Conservation (phyloP, 2,113 vertebrate genomes). For the Scytalopus superciliaris region DNA sequence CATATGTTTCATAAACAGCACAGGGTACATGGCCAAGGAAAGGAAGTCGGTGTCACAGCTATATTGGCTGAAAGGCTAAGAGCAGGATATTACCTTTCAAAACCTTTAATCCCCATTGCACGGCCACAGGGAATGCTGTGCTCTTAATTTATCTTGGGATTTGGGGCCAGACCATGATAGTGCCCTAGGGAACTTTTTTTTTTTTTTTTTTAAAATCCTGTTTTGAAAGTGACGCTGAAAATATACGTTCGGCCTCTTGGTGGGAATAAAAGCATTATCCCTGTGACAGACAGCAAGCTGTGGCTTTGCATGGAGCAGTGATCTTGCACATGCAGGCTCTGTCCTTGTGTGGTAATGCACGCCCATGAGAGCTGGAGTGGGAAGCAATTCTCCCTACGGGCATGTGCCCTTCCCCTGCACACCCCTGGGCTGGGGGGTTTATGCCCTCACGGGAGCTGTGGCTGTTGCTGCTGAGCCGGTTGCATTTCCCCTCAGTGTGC, state of each 20-base stretch:
- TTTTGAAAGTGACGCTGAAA: background rate
- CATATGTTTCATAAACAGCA: conserved; percentile 16
- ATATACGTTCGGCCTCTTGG: background rate
- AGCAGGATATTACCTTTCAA: conserved; percentile 46
- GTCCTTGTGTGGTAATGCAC: background rate
- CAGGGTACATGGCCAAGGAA: background rate
- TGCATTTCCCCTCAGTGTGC: background rate
- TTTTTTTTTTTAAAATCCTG: background rate
- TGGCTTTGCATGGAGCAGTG: background rate
- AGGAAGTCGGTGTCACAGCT: conserved; percentile 9
- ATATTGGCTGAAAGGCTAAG: conserved; percentile 1
- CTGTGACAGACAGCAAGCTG: background rate
- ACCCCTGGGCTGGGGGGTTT: background rate
- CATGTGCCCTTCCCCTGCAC: fast-evolving
- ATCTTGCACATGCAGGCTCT: fast-evolving
- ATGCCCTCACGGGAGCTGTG: fast-evolving
- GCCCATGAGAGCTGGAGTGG: fast-evolving
- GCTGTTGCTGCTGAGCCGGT: fast-evolving
- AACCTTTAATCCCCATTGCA: background rate
- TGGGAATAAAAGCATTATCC: background rate
- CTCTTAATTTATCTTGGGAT: background rate
- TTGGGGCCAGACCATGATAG: background rate
- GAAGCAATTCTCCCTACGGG: fast-evolving
- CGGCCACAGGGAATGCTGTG: fast-evolving
- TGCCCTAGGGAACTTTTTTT: background rate